phyloP scores from a whole-genome alignment of 1,140 invertebrate species.

The Drosophila micromelanica region DNA sequence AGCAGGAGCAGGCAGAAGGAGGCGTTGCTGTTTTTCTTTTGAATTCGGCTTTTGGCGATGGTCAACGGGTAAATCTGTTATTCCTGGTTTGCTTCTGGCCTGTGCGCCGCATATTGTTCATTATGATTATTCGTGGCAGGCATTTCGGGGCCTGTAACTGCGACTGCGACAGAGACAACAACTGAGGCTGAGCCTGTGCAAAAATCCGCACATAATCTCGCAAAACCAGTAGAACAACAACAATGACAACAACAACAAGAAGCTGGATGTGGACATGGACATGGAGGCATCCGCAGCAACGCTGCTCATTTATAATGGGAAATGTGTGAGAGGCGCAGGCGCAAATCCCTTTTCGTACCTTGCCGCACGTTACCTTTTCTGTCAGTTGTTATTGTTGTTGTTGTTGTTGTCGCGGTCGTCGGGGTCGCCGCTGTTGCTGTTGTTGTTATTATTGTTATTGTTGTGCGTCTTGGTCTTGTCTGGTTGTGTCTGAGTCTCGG shows the following conservation, averaged over 20 bases:
- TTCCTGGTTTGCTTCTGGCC: conserved; percentile 16
- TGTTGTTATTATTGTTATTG: conserved; percentile 45
- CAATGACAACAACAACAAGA: conserved; percentile 35
- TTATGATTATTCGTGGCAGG: conserved; percentile 77
- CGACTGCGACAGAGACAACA: background rate
- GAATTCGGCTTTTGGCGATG: conserved; percentile 62
- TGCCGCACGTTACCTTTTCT: conserved; percentile 44
- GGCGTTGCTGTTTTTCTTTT: conserved; percentile 72
- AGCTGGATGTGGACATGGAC: conserved; percentile 11
- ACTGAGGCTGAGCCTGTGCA: conserved; percentile 53
- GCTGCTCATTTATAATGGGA: conserved; percentile 57
- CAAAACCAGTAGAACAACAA: conserved; percentile 81
- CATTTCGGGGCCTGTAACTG: conserved; percentile 27
- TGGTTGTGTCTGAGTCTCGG: conserved; percentile 29
- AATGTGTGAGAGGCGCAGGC: conserved; percentile 50
- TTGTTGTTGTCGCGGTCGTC: conserved; percentile 41
- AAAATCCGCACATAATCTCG: conserved; percentile 81
- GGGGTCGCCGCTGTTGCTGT: conserved; percentile 33
- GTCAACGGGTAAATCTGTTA: conserved; percentile 26
- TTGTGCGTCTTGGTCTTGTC: conserved; percentile 47
- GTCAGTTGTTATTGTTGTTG: conserved; percentile 40
- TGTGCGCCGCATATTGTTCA: conserved; percentile 66
- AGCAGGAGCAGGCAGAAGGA: background rate
- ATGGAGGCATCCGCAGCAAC: conserved; percentile 13
- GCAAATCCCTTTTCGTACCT: conserved; percentile 72